A percentile compares a stretch with the other conserved stretches of the same genome.
These are phyloP conservation scores for Timema cristinae DNA, from an alignment of 2,888 invertebrate species.

Conservation along the genomic window DNA sequence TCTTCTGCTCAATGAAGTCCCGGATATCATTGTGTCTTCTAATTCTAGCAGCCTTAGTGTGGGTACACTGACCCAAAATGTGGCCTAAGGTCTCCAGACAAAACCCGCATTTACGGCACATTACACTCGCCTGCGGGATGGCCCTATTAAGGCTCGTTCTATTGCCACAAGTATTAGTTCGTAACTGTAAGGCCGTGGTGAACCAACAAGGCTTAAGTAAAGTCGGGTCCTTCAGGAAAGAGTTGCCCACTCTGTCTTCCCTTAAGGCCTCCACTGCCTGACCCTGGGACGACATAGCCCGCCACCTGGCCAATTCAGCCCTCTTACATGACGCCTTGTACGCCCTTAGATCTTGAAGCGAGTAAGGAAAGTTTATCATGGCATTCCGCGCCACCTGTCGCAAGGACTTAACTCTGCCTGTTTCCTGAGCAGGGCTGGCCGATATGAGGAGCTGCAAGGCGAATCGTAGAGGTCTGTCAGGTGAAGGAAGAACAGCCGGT, in stretches of 20 bases:
- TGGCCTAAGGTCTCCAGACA: constrained; percentile 39
- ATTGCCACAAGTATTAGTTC: constrained; percentile 36
- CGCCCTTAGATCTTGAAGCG: not conserved
- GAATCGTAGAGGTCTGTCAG: too few species aligned
- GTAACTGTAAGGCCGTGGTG: constrained; percentile 38
- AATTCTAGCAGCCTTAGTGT: constrained; percentile 14
- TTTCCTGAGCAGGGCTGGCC: too few species aligned
- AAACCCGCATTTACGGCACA: constrained; percentile 36
- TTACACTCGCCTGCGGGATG: constrained; percentile 1
- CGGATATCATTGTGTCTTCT: constrained; percentile 23
- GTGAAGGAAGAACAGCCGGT: too few species aligned
- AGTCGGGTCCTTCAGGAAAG: constrained; percentile 27
- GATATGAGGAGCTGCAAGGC: too few species aligned
- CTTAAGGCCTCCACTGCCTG: constrained; percentile 14
- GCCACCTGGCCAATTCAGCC: not conserved
- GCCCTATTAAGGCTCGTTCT: constrained; percentile 3
- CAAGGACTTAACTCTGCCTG: too few species aligned
- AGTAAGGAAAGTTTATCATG: not conserved
- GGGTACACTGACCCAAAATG: constrained; percentile 34
- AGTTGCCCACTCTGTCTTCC: constrained; percentile 34
- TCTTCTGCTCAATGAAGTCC: not conserved
- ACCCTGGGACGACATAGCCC: not conserved
- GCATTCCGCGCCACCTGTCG: not conserved
- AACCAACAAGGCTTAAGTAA: constrained; percentile 37
- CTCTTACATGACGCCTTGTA: not conserved